Evolutionary conservation across 2,797 vertebrate genomes (phyloP), one percentile per base, ranked within the genome.

Genomic region (Apodemus agrarius): DNA sequence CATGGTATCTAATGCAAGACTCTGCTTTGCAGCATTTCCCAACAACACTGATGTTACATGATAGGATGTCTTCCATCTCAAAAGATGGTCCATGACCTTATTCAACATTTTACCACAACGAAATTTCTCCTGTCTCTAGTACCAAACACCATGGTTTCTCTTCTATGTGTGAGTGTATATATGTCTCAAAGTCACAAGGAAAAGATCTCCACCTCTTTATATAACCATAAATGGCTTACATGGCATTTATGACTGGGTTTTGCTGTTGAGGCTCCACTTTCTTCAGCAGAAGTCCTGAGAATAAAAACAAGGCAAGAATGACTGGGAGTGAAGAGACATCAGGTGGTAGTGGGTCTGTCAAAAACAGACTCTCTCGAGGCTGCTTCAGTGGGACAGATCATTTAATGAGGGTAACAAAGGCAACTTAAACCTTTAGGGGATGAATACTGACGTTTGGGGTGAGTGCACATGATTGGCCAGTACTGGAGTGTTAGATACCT

Each of bases 51-150:
- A 34, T 29, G 16, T 7, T 83, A n/a, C 40, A 0, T 8, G 31
- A 3, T 5, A 31, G 4, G 46, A 0, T 0, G 0, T 4, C 34
- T 26, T 19, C 43, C 67, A 11, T 13, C 17, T 46, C 29, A 21
- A 57, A 63, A 37, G 12, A 22, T 37, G 9, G 24, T 37, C 21
- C 40, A 0, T 80, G 54, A 86, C 46, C 52, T 96, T 34, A 65
- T 52, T 26, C 21, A 52, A n/a, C 37, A 46, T 0, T 1, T 12
- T 52, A 89, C 9, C 37, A 26, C 79, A 43, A 63, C 21, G 14
- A 76, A n/a, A 6, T 43, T 69, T 57, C 24, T 83, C 43, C 19
- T 80, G 78, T 12, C 12, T 12, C 0, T 34, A 43, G 52, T 22
- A 80, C 7, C 29, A 63, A 74, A 54, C n/a, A 34, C 79, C 59